Conservation (phyloP, 2,888 invertebrate genomes). For the Sabatieria punctata region DNA sequence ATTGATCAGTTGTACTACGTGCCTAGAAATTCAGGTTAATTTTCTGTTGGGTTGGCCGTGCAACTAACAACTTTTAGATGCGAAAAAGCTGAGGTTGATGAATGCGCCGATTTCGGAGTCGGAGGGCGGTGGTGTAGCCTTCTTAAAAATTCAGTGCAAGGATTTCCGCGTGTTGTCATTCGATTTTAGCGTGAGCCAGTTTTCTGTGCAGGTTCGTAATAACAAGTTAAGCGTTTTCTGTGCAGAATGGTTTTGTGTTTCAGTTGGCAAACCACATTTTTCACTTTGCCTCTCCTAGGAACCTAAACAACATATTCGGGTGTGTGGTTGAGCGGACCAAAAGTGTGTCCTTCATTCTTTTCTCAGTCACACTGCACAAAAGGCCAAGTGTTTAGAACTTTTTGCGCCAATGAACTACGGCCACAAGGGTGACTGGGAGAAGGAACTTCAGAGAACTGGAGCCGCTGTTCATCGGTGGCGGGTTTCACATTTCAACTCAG, state of each 20-base stretch:
- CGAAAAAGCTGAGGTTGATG: too few species aligned
- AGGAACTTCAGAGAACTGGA: background rate
- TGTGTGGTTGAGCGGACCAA: too few species aligned
- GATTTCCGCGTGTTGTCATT: conserved; percentile 18
- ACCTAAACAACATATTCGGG: conserved; percentile 4
- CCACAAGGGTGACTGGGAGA: background rate
- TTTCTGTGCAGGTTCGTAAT: conserved; percentile 15
- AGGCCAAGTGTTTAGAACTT: too few species aligned
- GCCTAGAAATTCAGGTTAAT: too few species aligned
- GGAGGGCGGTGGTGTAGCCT: too few species aligned
- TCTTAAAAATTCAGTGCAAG: conserved; percentile 8
- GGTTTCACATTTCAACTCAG: background rate
- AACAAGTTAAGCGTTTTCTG: conserved; percentile 9
- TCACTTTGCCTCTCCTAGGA: conserved; percentile 16
- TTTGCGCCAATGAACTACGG: too few species aligned
- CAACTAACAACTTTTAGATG: too few species aligned
- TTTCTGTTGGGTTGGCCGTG: too few species aligned
- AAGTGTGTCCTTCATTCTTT: too few species aligned
- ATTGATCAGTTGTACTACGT: too few species aligned
- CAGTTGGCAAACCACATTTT: conserved; percentile 7
- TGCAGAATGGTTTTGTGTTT: background rate
- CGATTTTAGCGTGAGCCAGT: conserved; percentile 15
- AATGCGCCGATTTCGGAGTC: too few species aligned
- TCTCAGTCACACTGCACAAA: too few species aligned
- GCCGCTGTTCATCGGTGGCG: background rate